phyloP scores from a whole-genome alignment of 1,140 invertebrate genomes.

The Arctopsyche grandis region DNA sequence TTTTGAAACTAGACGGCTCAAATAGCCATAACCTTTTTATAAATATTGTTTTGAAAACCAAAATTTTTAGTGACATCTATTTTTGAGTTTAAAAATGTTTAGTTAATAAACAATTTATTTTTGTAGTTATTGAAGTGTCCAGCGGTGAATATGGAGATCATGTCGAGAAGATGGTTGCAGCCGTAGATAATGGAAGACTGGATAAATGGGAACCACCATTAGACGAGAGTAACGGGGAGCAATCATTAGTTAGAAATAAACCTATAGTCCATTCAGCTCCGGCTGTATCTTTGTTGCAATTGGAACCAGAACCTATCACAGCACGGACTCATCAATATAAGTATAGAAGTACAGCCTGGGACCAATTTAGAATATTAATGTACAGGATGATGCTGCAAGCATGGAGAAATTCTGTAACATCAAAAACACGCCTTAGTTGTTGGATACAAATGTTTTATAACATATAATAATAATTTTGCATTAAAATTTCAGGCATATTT shows the following conservation, averaged over 20 bases:
- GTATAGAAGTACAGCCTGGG: slow-evolving; percentile 68
- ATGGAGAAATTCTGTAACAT: slow-evolving; percentile 74
- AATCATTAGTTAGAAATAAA: not conserved
- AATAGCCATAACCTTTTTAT: too few relatives aligned
- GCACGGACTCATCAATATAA: slow-evolving; percentile 61
- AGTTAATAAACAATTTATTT: slow-evolving; percentile 50
- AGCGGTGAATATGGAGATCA: slow-evolving; percentile 78
- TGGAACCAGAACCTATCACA: slow-evolving; percentile 38
- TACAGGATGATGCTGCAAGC: slow-evolving; percentile 77
- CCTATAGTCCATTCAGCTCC: not conserved
- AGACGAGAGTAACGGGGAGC: not conserved
- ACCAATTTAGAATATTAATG: slow-evolving; percentile 75
- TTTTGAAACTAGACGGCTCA: too few relatives aligned
- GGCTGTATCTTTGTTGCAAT: slow-evolving; percentile 31
- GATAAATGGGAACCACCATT: slow-evolving; percentile 61
- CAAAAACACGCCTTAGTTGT: slow-evolving; percentile 30
- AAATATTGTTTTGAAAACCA: too few relatives aligned
- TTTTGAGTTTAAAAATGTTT: too few relatives aligned
- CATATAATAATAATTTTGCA: slow-evolving; percentile 4
- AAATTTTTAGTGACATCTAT: too few relatives aligned
- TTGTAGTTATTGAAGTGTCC: slow-evolving; percentile 80
- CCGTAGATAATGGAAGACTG: slow-evolving; percentile 71
- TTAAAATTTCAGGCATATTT: slow-evolving; percentile 73
- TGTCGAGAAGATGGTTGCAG: slow-evolving; percentile 71
- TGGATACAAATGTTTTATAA: not conserved